phyloP scores from a whole-genome alignment of 2,113 vertebrate species.

The Gambusia affinis region DNA sequence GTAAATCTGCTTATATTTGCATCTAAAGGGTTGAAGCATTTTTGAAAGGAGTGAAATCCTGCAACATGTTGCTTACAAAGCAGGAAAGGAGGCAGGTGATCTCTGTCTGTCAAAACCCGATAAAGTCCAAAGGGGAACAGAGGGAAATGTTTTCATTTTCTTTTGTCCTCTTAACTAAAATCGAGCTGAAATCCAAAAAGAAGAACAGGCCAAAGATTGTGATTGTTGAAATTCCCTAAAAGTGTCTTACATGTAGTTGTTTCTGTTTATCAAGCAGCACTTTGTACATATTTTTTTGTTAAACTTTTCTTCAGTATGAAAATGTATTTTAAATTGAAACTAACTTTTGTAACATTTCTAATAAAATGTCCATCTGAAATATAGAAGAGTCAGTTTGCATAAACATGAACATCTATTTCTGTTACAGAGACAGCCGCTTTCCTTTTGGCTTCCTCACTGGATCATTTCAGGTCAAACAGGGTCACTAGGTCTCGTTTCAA shows the following conservation, averaged over 20 bases:
- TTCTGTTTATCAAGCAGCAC: conserved; percentile 45
- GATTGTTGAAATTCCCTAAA: background rate
- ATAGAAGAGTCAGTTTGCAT: background rate
- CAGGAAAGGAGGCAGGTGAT: conserved; percentile 6
- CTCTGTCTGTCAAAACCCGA: background rate
- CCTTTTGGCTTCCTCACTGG: background rate
- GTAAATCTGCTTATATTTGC: background rate
- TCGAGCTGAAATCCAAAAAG: background rate
- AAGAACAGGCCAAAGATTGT: background rate
- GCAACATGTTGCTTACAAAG: background rate
- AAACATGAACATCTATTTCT: background rate
- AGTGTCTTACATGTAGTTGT: background rate
- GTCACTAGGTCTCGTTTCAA: background rate
- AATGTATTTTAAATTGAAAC: background rate
- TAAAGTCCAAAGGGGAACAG: background rate
- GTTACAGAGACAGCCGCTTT: background rate
- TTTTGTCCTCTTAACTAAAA: background rate
- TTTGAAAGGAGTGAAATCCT: background rate
- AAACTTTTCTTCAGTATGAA: conserved; percentile 7
- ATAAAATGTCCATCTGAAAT: conserved; percentile 34
- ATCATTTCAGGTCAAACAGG: background rate
- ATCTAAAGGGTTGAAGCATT: background rate
- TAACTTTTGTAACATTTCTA: conserved; percentile 34
- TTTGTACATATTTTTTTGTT: conserved; percentile 71
- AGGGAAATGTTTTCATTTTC: conserved; percentile 53